These are phyloP conservation scores for Hipparchia sbordonii DNA, from an alignment of 2,888 invertebrate genomes.

Conservation along the genomic window DNA sequence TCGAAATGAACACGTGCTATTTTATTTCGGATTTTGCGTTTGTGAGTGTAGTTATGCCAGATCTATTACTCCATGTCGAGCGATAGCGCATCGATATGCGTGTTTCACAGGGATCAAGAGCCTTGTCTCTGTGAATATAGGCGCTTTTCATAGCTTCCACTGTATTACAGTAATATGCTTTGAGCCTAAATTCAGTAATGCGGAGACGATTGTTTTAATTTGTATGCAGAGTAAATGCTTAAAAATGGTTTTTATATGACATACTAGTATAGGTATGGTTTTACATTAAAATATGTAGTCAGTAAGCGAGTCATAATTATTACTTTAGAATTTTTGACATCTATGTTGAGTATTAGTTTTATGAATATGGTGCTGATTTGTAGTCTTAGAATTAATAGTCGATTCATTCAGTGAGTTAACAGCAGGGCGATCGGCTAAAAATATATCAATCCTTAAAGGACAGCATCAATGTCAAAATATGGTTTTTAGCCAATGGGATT, in stretches of 20 bases:
- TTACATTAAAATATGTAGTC: constrained; percentile 21
- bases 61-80: too few species aligned
- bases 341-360: constrained; percentile 7
- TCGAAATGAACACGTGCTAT: too few species aligned
- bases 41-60: too few species aligned
- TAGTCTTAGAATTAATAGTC: constrained; percentile 1
- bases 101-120: too few species aligned
- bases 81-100: too few species aligned
- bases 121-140: too few species aligned
- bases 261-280: not conserved
- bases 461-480: too few species aligned
- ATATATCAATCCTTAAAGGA: too few species aligned
- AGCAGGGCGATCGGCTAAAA: too few species aligned
- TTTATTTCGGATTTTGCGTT: too few species aligned
- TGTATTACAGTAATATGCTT: not conserved
- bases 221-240: not conserved
- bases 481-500: too few species aligned
- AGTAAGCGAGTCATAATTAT: constrained; percentile 20
- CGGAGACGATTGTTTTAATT: not conserved
- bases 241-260: not conserved
- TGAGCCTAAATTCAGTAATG: not conserved
- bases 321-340: constrained; percentile 1
- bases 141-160: too few species aligned
- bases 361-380: constrained; percentile 32
- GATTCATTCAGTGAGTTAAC: not conserved